A percentile compares a stretch with the other conserved stretches of the same genome.
phyloP scores from a whole-genome alignment of 2,797 vertebrate species.

The Phoeniculus purpureus region DNA sequence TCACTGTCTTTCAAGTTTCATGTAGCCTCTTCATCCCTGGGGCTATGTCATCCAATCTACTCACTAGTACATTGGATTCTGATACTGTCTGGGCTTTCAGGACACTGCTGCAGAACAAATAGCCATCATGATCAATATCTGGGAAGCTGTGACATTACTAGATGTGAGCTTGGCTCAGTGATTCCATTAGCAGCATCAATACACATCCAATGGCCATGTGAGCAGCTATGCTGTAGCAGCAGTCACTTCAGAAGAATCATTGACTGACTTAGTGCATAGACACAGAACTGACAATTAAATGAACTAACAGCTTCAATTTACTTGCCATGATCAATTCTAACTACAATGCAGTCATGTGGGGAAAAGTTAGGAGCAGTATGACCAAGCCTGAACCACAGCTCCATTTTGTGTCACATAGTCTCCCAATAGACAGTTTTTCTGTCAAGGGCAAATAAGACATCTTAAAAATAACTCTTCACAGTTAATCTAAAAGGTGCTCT shows the following conservation, averaged over 20 bases:
- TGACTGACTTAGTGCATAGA: conserved; percentile 19
- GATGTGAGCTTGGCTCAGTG: conserved; percentile 5
- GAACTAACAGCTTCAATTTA: conserved; percentile 34
- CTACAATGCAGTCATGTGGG: not conserved
- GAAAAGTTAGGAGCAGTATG: not conserved
- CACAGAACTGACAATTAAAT: conserved; percentile 46
- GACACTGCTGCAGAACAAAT: conserved; percentile 5
- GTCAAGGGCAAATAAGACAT: not conserved
- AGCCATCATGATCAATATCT: not conserved
- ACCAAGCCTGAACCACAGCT: not conserved
- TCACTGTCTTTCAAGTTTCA: not conserved
- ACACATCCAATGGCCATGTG: not conserved
- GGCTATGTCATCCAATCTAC: not conserved
- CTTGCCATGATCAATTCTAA: conserved; percentile 39
- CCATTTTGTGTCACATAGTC: not conserved
- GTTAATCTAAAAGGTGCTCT: not conserved
- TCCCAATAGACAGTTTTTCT: not conserved
- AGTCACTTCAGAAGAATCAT: conserved; percentile 38
- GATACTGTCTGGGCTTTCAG: conserved; percentile 6
- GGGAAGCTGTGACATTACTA: not conserved
- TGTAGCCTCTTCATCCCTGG: not conserved
- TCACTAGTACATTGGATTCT: not conserved
- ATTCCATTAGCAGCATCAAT: conserved; percentile 49
- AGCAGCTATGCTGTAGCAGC: not conserved
- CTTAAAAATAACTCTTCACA: not conserved